Conservation (phyloP, 2,113 vertebrate species). For the Peromyscus californicus region DNA sequence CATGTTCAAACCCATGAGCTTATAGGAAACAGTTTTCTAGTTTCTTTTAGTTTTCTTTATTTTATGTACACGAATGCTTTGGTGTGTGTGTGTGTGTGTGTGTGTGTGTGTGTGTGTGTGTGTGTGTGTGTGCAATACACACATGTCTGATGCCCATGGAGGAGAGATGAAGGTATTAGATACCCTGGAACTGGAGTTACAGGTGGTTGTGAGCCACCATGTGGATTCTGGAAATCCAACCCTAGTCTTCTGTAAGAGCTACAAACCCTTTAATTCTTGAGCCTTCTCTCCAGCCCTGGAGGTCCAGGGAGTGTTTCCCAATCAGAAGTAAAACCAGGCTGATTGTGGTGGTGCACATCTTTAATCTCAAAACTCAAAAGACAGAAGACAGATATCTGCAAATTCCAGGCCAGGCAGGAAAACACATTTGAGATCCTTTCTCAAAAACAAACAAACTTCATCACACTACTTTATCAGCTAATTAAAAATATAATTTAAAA, state of each 20-base stretch:
- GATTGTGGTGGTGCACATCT: neutral
- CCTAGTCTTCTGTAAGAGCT: neutral
- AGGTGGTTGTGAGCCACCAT: neutral
- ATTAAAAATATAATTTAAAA: neutral
- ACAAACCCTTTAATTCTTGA: neutral
- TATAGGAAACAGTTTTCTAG: no score
- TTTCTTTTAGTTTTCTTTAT: neutral
- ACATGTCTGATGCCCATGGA: no score
- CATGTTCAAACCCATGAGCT: neutral
- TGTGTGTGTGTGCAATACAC: no score
- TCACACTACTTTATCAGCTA: neutral
- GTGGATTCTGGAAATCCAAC: neutral
- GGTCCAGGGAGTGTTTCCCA: neutral
- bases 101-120: no score
- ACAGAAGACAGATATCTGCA: neutral
- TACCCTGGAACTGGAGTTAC: neutral
- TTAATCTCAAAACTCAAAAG: neutral
- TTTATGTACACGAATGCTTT: neutral
- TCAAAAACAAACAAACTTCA: neutral
- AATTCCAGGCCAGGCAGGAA: neutral
- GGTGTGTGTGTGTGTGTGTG: no score
- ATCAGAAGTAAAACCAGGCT: neutral
- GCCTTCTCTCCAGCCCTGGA: neutral
- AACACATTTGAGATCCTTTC: neutral
- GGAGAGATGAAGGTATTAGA: neutral